Base-by-base conservation (phyloP, 2,888 invertebrate genomes). In the Ellobium chinense region DNA sequence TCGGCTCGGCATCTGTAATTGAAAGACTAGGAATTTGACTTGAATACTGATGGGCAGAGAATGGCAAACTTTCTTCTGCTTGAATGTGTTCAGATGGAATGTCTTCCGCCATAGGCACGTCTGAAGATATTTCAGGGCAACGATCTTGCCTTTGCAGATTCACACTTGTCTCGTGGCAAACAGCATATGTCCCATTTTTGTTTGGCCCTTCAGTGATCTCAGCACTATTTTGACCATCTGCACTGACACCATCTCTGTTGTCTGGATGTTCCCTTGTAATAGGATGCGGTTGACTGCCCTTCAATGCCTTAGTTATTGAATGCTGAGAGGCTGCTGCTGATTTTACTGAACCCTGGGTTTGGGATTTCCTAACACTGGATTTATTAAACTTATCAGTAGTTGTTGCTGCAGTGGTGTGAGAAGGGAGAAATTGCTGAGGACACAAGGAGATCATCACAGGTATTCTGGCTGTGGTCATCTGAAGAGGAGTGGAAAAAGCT, bases 371-470 rank as follows among this genome's bases (percentile, higher is more conserved):
- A n/a, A n/a, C n/a, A n/a, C n/a, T n/a, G n/a, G n/a, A n/a, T n/a
- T n/a, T n/a, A n/a, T n/a, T n/a, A n/a, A n/a, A n/a, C n/a, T n/a
- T n/a, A n/a, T n/a, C n/a, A n/a, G n/a, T n/a, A n/a, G n/a, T n/a
- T n/a, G n/a, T n/a, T 31, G 31, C 1, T 31, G 31, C 27, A 12
- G 58, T 9, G 31, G 58, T n/a, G 5, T 36, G 9, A 14, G 72
- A 24, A 29, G 74, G 46, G n/a, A 74, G 74, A 34, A 39, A 63
- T 24, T 74, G 63, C 18, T 63, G 63, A 1, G 74, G 74, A 2
- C 12, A 29, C 27, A 74, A 1, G n/a, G 29, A 31, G 18, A 74
- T 39, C 7, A 74, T 63, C 14, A 74, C 74, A 63, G 74, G 74
- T 63, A 74, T 74, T 63, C 74, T 74, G 21, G 60, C 24, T 2